phyloP scores from a whole-genome alignment of 2,888 invertebrate species.

The Frankliniella intonsa region DNA sequence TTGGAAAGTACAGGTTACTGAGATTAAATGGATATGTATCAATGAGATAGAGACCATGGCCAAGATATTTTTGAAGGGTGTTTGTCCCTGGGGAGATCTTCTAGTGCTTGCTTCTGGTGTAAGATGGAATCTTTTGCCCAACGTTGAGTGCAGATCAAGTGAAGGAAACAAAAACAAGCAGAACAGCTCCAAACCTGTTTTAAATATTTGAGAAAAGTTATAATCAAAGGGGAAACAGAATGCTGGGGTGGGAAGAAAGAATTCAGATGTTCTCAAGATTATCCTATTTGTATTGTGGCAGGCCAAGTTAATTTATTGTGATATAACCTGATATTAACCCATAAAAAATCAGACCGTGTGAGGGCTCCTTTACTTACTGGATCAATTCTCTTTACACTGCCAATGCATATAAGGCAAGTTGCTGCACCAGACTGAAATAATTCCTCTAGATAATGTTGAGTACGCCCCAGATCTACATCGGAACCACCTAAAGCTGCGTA shows the following conservation, averaged over 20 bases:
- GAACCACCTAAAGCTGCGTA: slow-evolving; percentile 48
- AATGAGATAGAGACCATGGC: slow-evolving; percentile 51
- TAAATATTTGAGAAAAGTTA: slow-evolving; percentile 34
- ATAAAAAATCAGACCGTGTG: too few species aligned
- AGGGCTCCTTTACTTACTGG: slow-evolving; percentile 49
- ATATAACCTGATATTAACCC: too few species aligned
- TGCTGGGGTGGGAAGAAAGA: slow-evolving; percentile 13
- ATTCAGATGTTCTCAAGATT: not conserved
- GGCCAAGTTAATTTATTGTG: too few species aligned
- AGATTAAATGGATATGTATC: slow-evolving; percentile 54
- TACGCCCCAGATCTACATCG: slow-evolving; percentile 52
- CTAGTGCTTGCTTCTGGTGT: slow-evolving; percentile 55
- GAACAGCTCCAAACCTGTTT: slow-evolving; percentile 80
- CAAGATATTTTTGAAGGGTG: slow-evolving; percentile 42
- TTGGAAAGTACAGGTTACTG: not conserved
- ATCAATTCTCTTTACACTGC: slow-evolving; percentile 73
- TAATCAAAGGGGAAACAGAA: slow-evolving; percentile 29
- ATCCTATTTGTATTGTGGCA: too few species aligned
- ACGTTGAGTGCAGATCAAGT: slow-evolving; percentile 81
- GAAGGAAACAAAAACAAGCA: slow-evolving; percentile 78
- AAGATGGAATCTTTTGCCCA: slow-evolving; percentile 75
- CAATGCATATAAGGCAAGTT: slow-evolving; percentile 87
- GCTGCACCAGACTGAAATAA: slow-evolving; percentile 72
- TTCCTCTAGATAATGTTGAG: slow-evolving; percentile 70
- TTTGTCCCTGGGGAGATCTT: slow-evolving; percentile 46